A percentile compares a stretch with the other conserved stretches of the same genome.
Evolutionary conservation across 2,888 invertebrate species (phyloP).

Genomic region (Adelognathus sp.): DNA sequence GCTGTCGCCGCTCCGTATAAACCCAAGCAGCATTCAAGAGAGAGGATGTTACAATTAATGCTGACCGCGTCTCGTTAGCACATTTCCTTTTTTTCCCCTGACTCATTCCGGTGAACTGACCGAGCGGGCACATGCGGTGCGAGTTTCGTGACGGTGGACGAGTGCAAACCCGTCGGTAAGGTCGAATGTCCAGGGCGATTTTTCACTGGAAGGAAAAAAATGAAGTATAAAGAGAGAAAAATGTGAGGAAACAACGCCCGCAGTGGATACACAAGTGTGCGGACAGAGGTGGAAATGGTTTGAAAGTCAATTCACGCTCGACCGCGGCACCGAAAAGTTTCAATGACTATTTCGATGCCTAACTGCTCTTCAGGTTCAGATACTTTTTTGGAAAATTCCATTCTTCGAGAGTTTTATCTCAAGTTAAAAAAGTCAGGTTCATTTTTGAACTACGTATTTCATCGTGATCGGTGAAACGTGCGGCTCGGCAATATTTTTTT

Average conservation of each 20-base stretch:
- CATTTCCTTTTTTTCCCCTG: conserved; percentile 79
- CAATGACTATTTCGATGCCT: not conserved
- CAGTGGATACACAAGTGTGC: not conserved
- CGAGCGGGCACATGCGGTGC: conserved; percentile 9
- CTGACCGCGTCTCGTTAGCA: conserved; percentile 78
- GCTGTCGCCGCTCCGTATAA: conserved; percentile 63
- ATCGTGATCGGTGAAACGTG: not conserved
- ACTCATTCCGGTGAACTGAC: conserved; percentile 69
- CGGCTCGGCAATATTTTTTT: no score
- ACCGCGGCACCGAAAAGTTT: not conserved
- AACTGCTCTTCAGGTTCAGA: not conserved
- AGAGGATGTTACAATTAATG: conserved; percentile 80
- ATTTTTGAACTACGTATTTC: no score
- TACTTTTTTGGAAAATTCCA: no score
- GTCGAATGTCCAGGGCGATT: not conserved
- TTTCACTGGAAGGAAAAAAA: not conserved
- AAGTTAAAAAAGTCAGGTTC: no score
- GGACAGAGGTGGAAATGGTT: not conserved
- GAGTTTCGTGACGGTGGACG: not conserved
- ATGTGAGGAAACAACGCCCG: not conserved
- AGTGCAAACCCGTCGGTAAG: conserved; percentile 11
- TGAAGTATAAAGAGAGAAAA: not conserved
- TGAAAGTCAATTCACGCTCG: not conserved
- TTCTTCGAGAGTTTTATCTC: not conserved
- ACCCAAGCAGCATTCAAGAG: conserved; percentile 69